Evolutionary conservation across 35 echinoderm and acorn worm genomes (phyloP).

Genomic region (Ophiothrix spiculata): DNA sequence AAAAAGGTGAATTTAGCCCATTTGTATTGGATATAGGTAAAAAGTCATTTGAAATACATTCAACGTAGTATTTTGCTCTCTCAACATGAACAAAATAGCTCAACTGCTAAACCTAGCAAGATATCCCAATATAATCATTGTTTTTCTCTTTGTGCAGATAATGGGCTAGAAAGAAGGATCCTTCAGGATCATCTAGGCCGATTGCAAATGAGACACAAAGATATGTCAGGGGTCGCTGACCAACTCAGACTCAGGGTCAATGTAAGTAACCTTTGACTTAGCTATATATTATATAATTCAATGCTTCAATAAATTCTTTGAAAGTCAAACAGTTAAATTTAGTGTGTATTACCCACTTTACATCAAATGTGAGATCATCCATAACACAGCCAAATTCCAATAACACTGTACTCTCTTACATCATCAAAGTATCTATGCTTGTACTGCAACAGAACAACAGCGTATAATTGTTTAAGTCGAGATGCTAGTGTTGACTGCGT

Average conservation of each 20-base stretch:
- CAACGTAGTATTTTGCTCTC: not conserved
- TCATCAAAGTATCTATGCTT: too few relatives aligned
- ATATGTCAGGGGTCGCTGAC: constrained; percentile 57
- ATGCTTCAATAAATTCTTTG: too few relatives aligned
- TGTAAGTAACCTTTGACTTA: constrained; percentile 62
- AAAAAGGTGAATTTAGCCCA: not conserved
- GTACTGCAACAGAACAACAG: too few relatives aligned
- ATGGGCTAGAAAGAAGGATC: constrained; percentile 51
- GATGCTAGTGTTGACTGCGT: too few relatives aligned
- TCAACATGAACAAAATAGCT: not conserved
- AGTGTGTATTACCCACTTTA: too few relatives aligned
- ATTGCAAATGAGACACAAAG: constrained; percentile 55
- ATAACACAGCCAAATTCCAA: too few relatives aligned
- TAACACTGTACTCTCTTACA: too few relatives aligned
- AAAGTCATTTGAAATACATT: not conserved
- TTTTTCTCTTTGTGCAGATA: constrained; percentile 69
- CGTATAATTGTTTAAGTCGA: too few relatives aligned
- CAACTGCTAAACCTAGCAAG: not conserved
- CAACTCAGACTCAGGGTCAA: constrained; percentile 58
- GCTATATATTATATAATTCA: too few relatives aligned
- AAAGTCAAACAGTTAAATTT: too few relatives aligned
- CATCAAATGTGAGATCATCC: too few relatives aligned
- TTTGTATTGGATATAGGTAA: not conserved
- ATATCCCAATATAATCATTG: not conserved
- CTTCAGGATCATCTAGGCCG: constrained; percentile 69